Evolutionary conservation across 2,888 invertebrate species (phyloP).

Genomic region (Drosophila villosipedis): DNA sequence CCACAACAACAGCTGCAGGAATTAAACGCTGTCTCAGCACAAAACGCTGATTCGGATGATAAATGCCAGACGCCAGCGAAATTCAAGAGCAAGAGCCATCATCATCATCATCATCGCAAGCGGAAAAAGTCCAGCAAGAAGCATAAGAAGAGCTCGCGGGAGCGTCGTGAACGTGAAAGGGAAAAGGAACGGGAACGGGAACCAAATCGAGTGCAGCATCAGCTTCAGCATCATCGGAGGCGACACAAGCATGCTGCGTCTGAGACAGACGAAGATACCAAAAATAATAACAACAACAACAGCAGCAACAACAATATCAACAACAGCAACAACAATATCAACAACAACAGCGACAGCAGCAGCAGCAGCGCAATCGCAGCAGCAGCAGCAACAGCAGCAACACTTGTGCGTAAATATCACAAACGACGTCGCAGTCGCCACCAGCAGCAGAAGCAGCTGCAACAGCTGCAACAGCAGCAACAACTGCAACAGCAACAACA

Average conservation of each 20-base stretch:
- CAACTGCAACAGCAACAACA: conserved; percentile 9
- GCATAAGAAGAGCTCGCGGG: conserved; percentile 82
- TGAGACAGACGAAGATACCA: conserved; percentile 57
- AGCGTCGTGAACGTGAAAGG: conserved; percentile 65
- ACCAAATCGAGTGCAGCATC: conserved; percentile 46
- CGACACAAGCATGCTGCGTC: conserved; percentile 81
- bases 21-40: conserved; percentile 40
- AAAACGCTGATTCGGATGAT: conserved; percentile 27
- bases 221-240: conserved; percentile 68
- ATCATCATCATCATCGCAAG: conserved; percentile 76
- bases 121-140: conserved; percentile 82
- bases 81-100: conserved; percentile 59
- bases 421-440: conserved; percentile 56
- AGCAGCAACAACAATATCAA: conserved; percentile 39
- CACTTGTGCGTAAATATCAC: conserved; percentile 25
- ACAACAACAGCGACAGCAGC: conserved; percentile 33
- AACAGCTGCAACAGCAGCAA: conserved; percentile 9
- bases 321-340: conserved; percentile 39
- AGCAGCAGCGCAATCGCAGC: conserved; percentile 36
- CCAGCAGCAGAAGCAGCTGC: conserved; percentile 29
- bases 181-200: conserved; percentile 28
- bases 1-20: conserved; percentile 31
- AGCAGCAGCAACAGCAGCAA: conserved; percentile 31
- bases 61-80: conserved; percentile 65
- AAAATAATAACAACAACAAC: conserved; percentile 42